Conservation (phyloP, 2,113 vertebrate species). For the Blennius ocellaris region DNA sequence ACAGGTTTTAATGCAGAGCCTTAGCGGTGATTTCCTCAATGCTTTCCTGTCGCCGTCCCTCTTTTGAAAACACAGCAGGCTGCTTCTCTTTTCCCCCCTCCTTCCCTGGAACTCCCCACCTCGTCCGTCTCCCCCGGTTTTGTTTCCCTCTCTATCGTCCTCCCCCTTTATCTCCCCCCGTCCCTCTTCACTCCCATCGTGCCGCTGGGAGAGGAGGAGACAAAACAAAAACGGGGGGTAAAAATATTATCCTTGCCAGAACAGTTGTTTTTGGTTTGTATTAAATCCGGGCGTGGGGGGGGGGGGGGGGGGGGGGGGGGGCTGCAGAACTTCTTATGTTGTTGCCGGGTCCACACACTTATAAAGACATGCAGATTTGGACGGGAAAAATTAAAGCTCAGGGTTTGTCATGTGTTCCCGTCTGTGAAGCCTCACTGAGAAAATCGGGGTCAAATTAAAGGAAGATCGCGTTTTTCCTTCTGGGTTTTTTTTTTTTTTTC, state of each 20-base stretch:
- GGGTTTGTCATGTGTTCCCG: constrained; percentile 40
- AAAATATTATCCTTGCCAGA: constrained; percentile 72
- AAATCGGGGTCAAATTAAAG: constrained; percentile 50
- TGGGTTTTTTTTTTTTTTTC: no score
- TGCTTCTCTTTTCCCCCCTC: constrained; percentile 27
- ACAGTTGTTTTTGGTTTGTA: constrained; percentile 68
- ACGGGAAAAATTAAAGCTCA: constrained; percentile 62
- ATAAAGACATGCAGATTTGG: constrained; percentile 69
- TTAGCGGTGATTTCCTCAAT: constrained; percentile 77
- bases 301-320: no score
- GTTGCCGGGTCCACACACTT: constrained; percentile 48
- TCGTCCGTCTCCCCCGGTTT: constrained; percentile 56
- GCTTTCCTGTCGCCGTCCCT: constrained; percentile 67
- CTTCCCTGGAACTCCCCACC: constrained; percentile 27
- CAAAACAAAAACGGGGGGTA: constrained; percentile 69
- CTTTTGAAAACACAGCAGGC: constrained; percentile 74
- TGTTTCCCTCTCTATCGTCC: constrained; percentile 51
- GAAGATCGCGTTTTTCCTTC: background rate
- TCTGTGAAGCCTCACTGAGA: constrained; percentile 33
- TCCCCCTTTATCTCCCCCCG: constrained; percentile 57
- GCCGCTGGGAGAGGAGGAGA: constrained; percentile 60
- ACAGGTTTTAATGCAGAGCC: constrained; percentile 73
- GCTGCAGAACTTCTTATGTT: constrained; percentile 45
- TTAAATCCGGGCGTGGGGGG: constrained; percentile 65
- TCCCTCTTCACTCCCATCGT: constrained; percentile 58